A percentile compares a stretch with the other conserved stretches of the same genome.
Conservation (phyloP, 2,113 vertebrate species). For the Todiramphus saurophagus region DNA sequence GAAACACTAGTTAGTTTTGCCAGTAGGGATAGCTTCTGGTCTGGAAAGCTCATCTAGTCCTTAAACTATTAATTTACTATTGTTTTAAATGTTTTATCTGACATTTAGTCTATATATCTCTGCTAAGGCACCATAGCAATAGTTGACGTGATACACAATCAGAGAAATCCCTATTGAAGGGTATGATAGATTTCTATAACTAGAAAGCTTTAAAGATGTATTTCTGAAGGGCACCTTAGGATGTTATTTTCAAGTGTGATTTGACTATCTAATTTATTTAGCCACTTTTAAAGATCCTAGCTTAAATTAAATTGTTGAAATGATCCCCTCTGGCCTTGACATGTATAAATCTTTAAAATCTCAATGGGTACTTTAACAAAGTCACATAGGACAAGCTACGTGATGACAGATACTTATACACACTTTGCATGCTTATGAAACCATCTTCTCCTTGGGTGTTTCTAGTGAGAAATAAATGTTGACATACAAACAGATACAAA, state of each 20-base stretch:
- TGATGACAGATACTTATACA: neutral
- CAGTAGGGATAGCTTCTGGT: neutral
- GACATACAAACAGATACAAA: neutral
- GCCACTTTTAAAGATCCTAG: neutral
- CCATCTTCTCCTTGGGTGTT: neutral
- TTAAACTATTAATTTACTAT: neutral
- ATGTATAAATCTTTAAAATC: neutral
- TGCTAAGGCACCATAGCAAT: neutral
- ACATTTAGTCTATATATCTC: neutral
- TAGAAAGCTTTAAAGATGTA: neutral
- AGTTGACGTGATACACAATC: neutral
- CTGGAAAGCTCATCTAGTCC: neutral
- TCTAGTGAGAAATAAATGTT: neutral
- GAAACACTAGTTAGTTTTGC: neutral
- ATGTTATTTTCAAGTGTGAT: neutral
- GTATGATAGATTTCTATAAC: neutral
- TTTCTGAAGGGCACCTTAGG: conserved; percentile 15
- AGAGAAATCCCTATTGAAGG: neutral
- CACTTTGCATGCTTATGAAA: neutral
- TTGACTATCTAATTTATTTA: conserved; percentile 10
- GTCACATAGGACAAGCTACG: neutral
- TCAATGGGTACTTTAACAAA: neutral
- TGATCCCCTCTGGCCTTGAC: neutral
- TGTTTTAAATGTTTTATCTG: neutral
- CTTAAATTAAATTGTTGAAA: neutral